phyloP scores from a whole-genome alignment of 2,888 invertebrate genomes.

The Micoletzkya japonica region DNA sequence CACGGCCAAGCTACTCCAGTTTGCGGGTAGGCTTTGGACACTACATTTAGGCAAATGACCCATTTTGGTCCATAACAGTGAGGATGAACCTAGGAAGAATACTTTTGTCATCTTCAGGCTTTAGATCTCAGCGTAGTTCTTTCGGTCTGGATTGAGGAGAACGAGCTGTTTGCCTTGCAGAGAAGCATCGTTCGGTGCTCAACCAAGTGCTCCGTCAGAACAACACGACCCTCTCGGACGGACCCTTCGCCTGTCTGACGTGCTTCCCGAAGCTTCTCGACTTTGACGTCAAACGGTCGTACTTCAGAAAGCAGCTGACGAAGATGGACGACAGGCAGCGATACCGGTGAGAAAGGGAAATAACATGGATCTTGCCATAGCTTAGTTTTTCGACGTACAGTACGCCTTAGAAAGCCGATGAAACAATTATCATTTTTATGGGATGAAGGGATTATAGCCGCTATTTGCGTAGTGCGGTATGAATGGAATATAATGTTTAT shows the following conservation, averaged over 20 bases:
- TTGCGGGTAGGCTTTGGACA: slow-evolving; percentile 72
- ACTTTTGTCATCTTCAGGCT: no score
- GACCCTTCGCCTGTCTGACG: slow-evolving; percentile 83
- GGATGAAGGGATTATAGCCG: background rate
- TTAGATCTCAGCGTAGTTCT: no score
- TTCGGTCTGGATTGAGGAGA: background rate
- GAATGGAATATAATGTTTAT: no score
- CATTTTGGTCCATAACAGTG: no score
- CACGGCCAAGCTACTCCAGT: slow-evolving; percentile 79
- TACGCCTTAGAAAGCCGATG: background rate
- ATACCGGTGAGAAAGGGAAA: slow-evolving; percentile 65
- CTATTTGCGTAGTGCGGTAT: no score
- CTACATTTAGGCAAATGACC: no score
- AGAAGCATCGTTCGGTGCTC: slow-evolving; percentile 83
- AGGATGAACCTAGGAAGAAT: no score
- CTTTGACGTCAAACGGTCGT: slow-evolving; percentile 85
- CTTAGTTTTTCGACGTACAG: no score
- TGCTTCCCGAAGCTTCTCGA: slow-evolving; percentile 85
- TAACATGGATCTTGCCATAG: no score
- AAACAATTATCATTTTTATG: background rate
- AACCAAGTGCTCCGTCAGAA: slow-evolving; percentile 83
- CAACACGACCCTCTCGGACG: slow-evolving; percentile 65
- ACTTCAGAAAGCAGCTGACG: slow-evolving; percentile 84
- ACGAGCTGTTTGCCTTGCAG: slow-evolving; percentile 65
- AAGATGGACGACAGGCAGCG: slow-evolving; percentile 74